Evolutionary conservation across 2,888 invertebrate species (phyloP), one percentile per base, ranked within the genome.

Genomic region (Rotaria sp.): DNA sequence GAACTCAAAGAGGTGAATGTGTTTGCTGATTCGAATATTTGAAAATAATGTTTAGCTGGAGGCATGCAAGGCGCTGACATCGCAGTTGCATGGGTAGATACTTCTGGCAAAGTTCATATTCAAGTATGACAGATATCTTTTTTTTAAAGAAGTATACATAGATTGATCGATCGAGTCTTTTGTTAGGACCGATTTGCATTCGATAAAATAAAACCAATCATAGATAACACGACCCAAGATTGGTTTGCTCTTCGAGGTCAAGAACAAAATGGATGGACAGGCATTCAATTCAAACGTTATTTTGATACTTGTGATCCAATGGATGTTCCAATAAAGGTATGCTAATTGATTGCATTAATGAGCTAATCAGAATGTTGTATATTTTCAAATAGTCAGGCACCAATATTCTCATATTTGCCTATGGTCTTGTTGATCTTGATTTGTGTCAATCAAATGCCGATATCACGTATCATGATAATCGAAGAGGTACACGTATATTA

Each of bases 41-140:
- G 1, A 48, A n/a, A 57, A 26, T 55, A 5, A 11, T 55, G 4
- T 52, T 67, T 21, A 67, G 67, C 21, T 67, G 67, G 35, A 4
- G 67, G 35, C 21, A 67, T 21, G 35, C 38, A 21, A 21, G 67
- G 18, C 21, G 67, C 67, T 8, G 67, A 67, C 35, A 67, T 67
- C 15, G 35, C 35, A 0, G 4, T 67, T 35, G 35, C 21, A 11
- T 67, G 67, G 67, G 35, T 35, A 1, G 35, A 30, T 0, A 38
- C 35, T 21, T 67, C 67, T 4, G 67, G 67, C 2, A 38, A 67
- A 67, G 3, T 21, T 13, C 88, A 88, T 84, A 88, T 89, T 50
- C 87, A 88, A 88, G 89, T 89, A 87, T 86, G 87, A 86, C 5
- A 18, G 18, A 18, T 84, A 45, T n/a, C 35, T 15, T 52, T 10